These are phyloP conservation scores for Dendrophyllia cribrosa DNA, from an alignment of 64 coral and sea anemone species.

Conservation along the genomic window DNA sequence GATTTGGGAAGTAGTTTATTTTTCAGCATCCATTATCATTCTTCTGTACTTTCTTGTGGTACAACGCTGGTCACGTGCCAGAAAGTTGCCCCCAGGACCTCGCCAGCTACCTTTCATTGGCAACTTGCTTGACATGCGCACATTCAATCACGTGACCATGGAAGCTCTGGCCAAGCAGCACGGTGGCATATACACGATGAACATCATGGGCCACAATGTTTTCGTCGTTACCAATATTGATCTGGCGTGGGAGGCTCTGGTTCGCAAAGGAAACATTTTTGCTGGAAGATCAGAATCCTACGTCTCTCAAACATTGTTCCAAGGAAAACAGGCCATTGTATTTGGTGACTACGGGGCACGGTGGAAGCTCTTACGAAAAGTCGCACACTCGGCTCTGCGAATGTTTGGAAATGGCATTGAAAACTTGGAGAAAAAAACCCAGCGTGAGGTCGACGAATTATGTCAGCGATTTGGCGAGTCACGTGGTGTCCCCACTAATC, in stretches of 20 bases:
- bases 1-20: neutral
- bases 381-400: conserved; percentile 64
- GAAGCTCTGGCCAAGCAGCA: conserved; percentile 52
- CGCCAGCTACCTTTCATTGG: conserved; percentile 46
- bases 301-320: conserved; percentile 21
- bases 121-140: conserved; percentile 48
- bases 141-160: conserved; percentile 32
- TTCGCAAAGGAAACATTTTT: conserved; percentile 63
- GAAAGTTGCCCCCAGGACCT: conserved; percentile 54
- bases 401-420: conserved; percentile 47
- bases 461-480: neutral
- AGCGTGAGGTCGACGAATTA: conserved; percentile 1
- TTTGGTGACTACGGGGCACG: conserved; percentile 63
- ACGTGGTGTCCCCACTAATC: neutral
- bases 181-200: conserved; percentile 48
- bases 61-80: neutral
- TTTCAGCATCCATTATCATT: neutral
- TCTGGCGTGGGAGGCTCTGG: conserved; percentile 61
- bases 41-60: neutral
- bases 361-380: conserved; percentile 74
- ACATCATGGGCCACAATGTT: conserved; percentile 46
- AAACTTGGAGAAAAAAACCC: conserved; percentile 37
- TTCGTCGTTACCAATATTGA: conserved; percentile 65
- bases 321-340: conserved; percentile 43
- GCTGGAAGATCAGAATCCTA: neutral